Evolutionary conservation across 2,797 vertebrate species (phyloP).

Genomic region (Craterocephalus amniculus): DNA sequence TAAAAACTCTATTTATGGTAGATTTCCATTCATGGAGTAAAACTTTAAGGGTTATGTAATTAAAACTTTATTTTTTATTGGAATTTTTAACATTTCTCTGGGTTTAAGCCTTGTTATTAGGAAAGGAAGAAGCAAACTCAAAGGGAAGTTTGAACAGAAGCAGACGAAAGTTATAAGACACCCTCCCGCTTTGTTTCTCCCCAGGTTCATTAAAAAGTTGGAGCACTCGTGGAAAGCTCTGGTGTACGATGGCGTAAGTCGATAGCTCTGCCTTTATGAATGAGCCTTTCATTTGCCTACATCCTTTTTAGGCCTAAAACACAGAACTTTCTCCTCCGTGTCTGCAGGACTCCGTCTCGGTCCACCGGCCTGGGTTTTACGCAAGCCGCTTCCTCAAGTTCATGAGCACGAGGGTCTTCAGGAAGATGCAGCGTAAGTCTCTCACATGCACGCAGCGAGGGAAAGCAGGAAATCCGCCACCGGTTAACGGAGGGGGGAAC

Average conservation of each 20-base stretch:
- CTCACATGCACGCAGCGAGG: background rate
- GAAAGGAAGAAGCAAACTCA: constrained; percentile 6
- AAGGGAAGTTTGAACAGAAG: constrained; percentile 20
- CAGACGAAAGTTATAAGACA: constrained; percentile 31
- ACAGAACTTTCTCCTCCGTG: constrained; percentile 8
- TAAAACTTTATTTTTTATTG: background rate
- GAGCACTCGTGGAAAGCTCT: constrained; percentile 99
- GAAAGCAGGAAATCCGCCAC: constrained; percentile 23
- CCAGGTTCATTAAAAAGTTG: constrained; percentile 96
- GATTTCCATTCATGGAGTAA: background rate
- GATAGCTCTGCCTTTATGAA: constrained; percentile 58
- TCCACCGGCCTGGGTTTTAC: constrained; percentile 96
- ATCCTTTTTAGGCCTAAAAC: constrained; percentile 22
- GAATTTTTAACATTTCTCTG: constrained; percentile 9
- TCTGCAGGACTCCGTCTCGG: constrained; percentile 93
- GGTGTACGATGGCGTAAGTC: constrained; percentile 95
- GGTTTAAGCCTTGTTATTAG: constrained; percentile 1
- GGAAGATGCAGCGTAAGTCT: constrained; percentile 93
- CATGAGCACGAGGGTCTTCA: constrained; percentile 96
- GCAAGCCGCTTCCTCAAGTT: constrained; percentile 98
- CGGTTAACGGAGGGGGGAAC: constrained; percentile 13
- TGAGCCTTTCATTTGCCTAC: constrained; percentile 48
- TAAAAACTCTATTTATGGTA: background rate
- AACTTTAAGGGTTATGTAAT: background rate
- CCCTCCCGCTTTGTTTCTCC: constrained; percentile 48